Percentiles rank a stretch among this genome's conserved stretches.
These are phyloP conservation scores for Tokudaia tokunoshimensis DNA, from an alignment of 2,797 vertebrate species.

Conservation along the genomic window DNA sequence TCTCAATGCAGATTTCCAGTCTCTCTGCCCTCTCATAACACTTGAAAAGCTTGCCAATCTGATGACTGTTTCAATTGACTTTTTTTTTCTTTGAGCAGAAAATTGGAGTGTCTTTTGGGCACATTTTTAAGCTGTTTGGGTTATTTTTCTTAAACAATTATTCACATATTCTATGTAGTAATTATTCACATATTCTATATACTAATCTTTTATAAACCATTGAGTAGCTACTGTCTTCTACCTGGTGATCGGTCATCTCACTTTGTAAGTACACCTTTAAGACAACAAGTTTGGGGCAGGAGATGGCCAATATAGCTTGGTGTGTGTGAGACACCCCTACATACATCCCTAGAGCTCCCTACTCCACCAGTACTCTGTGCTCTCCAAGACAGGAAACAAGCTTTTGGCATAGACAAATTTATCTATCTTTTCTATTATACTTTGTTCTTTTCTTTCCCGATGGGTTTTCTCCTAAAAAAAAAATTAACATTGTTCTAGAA, in stretches of 20 bases:
- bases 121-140: constrained; percentile 11
- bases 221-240: not conserved
- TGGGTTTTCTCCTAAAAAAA: constrained; percentile 38
- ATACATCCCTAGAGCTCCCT: no score
- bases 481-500: not conserved
- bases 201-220: constrained; percentile 28
- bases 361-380: no score
- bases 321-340: not conserved
- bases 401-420: not conserved
- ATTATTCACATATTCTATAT: constrained; percentile 24
- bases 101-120: constrained; percentile 6
- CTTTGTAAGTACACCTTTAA: constrained; percentile 41
- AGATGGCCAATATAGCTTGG: not conserved
- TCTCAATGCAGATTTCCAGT: not conserved
- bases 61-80: not conserved
- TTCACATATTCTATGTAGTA: constrained; percentile 25
- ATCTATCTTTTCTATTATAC: constrained; percentile 1
- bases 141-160: not conserved
- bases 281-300: not conserved
- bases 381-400: not conserved
- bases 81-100: constrained; percentile 5
- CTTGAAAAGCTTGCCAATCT: not conserved
- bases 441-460: constrained; percentile 30
- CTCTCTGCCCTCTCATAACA: not conserved
- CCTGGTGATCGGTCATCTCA: not conserved